Conservation (phyloP, 2,797 vertebrate species). For the Danio tinwini region DNA sequence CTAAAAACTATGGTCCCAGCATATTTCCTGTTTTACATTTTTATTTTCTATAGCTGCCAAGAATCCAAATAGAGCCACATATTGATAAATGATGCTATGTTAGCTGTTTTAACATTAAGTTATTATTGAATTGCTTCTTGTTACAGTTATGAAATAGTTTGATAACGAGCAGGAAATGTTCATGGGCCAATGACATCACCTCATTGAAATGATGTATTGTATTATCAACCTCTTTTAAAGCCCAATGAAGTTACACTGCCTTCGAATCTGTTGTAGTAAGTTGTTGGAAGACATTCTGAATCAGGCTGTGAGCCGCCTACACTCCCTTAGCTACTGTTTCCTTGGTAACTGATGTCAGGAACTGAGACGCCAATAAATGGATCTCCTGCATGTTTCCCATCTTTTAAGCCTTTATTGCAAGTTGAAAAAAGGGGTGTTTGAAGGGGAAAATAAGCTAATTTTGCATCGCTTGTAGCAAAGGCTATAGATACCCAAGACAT, state of each 20-base stretch:
- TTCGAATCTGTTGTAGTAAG: slow-evolving; percentile 59
- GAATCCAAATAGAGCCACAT: too few relatives aligned
- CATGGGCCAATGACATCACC: too few relatives aligned
- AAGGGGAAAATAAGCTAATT: background rate
- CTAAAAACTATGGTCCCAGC: too few relatives aligned
- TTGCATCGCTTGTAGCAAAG: background rate
- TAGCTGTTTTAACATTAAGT: too few relatives aligned
- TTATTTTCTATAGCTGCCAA: too few relatives aligned
- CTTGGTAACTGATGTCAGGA: slow-evolving; percentile 74
- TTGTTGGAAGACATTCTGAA: slow-evolving; percentile 62
- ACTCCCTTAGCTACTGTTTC: slow-evolving; percentile 77
- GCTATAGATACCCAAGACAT: too few relatives aligned
- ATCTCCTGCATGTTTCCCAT: slow-evolving; percentile 64
- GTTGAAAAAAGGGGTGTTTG: slow-evolving; percentile 32
- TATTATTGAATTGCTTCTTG: too few relatives aligned
- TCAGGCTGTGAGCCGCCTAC: slow-evolving; percentile 66
- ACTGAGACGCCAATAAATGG: slow-evolving; percentile 66
- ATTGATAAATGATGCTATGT: too few relatives aligned
- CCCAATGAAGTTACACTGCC: slow-evolving; percentile 36
- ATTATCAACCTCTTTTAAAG: background rate
- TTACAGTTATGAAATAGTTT: too few relatives aligned
- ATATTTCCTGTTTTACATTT: too few relatives aligned
- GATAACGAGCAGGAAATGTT: too few relatives aligned
- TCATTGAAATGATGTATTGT: too few relatives aligned
- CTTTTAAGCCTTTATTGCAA: slow-evolving; percentile 60